Evolutionary conservation across 2,888 invertebrate species (phyloP), one percentile per base, ranked within the genome.

Genomic region (Lycophotia porphyrea): DNA sequence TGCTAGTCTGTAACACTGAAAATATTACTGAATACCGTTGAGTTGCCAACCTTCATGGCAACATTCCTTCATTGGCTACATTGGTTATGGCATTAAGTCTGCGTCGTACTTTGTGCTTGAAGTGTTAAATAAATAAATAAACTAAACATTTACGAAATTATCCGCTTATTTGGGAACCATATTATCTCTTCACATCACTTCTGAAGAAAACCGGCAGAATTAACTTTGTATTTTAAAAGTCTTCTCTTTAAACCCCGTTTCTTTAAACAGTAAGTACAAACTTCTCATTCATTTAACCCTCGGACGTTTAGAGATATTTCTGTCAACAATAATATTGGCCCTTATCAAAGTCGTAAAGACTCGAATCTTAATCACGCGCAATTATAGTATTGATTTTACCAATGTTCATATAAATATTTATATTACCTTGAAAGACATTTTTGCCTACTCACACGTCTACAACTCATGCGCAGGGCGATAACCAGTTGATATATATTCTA

Each of bases 401-500:
- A 69, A 66, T 73, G 55, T 70, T 66, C 78, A 39, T 67, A 44
- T 49, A 82, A 42, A 78, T 73, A 81, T 67, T 76, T 18, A 64
- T 27, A 39, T 47, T 77, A 71, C 34, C 36, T 63, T 71, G 58
- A 55, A 71, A 68, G 36, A 71, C 44, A 27, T 63, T 78, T 63
- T 61, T 67, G n/a, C 52, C 31, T 78, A 66, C 34, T 42, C 24
- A 36, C 44, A 65, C 39, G 52, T 79, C 63, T 74, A 31, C 34
- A 13, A 47, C 31, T 60, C 52, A 47, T 60, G 58, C 63, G 39
- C 42, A 63, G 31, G 7, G 13, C 34, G 74, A 81, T 79, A 83
- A 61, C 60, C 44, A 60, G 47, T 44, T 47, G 70, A 83, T 74
- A 73, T 63, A 34, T 36, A 68, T 79, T 81, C 79, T 83, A 81